Evolutionary conservation across 2,888 invertebrate genomes (phyloP).

Genomic region (Theretra japonica): DNA sequence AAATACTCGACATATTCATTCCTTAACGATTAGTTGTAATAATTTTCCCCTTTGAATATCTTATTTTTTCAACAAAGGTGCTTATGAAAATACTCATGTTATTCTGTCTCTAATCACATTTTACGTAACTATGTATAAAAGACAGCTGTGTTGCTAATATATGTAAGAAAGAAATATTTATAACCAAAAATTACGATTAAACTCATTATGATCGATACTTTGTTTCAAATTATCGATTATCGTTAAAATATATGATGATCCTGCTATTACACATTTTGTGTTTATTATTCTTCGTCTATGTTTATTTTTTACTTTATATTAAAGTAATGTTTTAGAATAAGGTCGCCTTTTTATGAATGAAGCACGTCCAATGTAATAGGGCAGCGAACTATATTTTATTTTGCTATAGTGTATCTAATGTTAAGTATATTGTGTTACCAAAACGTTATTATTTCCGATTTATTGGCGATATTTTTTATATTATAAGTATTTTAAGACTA

Average conservation of each 20-base stretch:
- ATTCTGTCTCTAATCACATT: slow-evolving; percentile 3
- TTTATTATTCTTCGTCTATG: slow-evolving; percentile 36
- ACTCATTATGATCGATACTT: not conserved
- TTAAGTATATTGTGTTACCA: slow-evolving; percentile 52
- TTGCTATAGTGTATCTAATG: slow-evolving; percentile 53
- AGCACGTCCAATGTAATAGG: slow-evolving; percentile 69
- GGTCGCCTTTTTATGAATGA: slow-evolving; percentile 64
- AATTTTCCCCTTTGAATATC: not conserved
- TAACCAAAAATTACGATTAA: slow-evolving; percentile 3
- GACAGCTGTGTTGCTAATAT: not conserved
- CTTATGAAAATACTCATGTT: not conserved
- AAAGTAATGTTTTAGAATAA: slow-evolving; percentile 69
- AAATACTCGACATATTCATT: not conserved
- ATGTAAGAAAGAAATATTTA: not conserved
- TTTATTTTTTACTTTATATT: slow-evolving; percentile 67
- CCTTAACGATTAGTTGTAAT: not conserved
- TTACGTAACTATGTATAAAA: slow-evolving; percentile 1
- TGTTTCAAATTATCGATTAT: not conserved
- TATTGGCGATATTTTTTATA: slow-evolving; percentile 36
- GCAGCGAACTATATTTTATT: slow-evolving; percentile 62
- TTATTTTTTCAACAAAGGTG: not conserved
- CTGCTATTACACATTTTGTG: slow-evolving; percentile 28
- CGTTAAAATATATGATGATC: not conserved
- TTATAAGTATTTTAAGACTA: slow-evolving; percentile 25
- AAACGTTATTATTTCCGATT: slow-evolving; percentile 35